Conservation (phyloP, 2,113 vertebrate species). For the Burhinus bistriatus region DNA sequence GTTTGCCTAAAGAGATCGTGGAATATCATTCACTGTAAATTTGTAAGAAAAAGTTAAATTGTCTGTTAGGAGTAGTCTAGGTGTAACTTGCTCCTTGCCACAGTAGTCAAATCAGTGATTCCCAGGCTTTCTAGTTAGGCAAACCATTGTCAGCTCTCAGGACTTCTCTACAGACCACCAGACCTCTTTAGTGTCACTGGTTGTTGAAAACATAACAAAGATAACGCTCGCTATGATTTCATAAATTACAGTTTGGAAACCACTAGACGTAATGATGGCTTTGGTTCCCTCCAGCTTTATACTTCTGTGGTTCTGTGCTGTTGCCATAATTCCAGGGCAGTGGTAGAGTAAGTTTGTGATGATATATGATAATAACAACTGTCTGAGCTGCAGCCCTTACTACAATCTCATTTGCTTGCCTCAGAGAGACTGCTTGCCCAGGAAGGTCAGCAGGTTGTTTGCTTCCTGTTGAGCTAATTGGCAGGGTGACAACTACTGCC, state of each 20-base stretch:
- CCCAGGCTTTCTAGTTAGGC: not conserved
- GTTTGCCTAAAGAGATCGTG: not conserved
- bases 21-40: not conserved
- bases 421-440: not conserved
- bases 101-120: not conserved
- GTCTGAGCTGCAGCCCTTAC: not conserved
- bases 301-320: not conserved
- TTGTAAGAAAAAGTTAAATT: not conserved
- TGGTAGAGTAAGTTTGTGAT: not conserved
- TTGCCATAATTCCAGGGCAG: not conserved
- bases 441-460: constrained; percentile 46
- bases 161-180: not conserved
- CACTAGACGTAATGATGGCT: not conserved
- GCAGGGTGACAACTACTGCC: constrained; percentile 17
- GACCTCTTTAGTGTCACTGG: not conserved
- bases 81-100: not conserved
- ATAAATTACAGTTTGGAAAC: not conserved
- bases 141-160: not conserved
- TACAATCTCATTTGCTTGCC: not conserved
- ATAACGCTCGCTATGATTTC: fast-evolving
- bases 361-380: not conserved
- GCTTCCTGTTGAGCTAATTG: constrained; percentile 47
- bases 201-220: not conserved
- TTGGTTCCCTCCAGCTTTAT: not conserved
- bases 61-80: not conserved